Percentiles rank a stretch among this genome's conserved stretches.
These are phyloP conservation scores for Leptinotarsa lineolata DNA, from an alignment of 1,140 invertebrate genomes.

Conservation along the genomic window DNA sequence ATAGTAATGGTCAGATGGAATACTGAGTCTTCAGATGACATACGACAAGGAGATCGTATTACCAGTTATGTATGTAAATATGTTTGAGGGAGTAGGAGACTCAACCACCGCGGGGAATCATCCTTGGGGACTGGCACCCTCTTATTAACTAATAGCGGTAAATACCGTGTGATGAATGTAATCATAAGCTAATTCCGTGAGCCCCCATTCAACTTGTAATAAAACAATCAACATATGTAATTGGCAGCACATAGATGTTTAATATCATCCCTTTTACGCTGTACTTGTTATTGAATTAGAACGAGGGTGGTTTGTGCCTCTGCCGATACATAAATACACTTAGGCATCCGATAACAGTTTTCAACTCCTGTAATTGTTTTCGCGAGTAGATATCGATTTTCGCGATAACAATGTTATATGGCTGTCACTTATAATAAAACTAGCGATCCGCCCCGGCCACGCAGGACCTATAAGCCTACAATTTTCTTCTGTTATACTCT, in stretches of 20 bases:
- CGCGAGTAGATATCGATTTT: background rate
- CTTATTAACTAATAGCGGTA: conserved; percentile 55
- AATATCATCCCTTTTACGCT: conserved; percentile 46
- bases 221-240: conserved; percentile 56
- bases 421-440: background rate
- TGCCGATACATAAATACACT: conserved; percentile 11
- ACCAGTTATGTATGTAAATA: conserved; percentile 54
- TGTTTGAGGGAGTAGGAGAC: conserved; percentile 38
- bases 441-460: too few species aligned
- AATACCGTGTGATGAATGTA: conserved; percentile 55
- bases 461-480: too few species aligned
- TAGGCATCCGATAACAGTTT: conserved; percentile 2
- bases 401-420: background rate
- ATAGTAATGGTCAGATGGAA: conserved; percentile 4
- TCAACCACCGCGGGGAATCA: conserved; percentile 33
- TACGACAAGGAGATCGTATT: conserved; percentile 48
- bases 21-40: conserved; percentile 17
- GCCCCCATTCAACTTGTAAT: conserved; percentile 49
- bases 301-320: conserved; percentile 12
- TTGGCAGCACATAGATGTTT: conserved; percentile 42
- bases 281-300: conserved; percentile 42
- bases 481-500: too few species aligned
- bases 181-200: conserved; percentile 54
- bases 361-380: conserved; percentile 2
- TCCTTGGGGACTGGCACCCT: conserved; percentile 46